Conservation (phyloP, 37 sponge, comb jelly and placozoan species). For the Aplysina aerophoba region DNA sequence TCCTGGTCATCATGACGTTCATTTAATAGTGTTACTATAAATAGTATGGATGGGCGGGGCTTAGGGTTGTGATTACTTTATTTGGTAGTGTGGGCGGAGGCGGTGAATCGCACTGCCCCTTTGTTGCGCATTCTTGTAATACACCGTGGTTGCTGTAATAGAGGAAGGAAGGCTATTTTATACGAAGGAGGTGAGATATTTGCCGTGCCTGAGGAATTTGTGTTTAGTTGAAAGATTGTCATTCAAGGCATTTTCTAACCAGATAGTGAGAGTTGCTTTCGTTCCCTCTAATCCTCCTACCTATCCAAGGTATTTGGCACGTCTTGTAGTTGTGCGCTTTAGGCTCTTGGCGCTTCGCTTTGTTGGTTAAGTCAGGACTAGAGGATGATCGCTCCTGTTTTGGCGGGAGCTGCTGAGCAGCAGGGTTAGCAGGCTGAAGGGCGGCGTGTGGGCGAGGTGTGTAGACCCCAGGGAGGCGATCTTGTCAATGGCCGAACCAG, state of each 20-base stretch:
- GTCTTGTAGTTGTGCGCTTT: not conserved
- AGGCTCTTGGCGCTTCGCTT: too few species aligned
- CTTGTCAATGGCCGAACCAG: too few species aligned
- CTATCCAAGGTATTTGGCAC: conserved; percentile 28
- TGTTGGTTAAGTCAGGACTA: too few species aligned
- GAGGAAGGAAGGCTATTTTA: conserved; percentile 33
- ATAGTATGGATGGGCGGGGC: conserved; percentile 8
- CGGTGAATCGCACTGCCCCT: conserved; percentile 5
- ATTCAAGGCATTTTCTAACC: conserved; percentile 39
- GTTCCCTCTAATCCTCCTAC: conserved; percentile 23
- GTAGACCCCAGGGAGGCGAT: too few species aligned
- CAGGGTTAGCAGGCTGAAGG: too few species aligned
- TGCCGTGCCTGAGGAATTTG: conserved; percentile 39
- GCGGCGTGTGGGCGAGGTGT: too few species aligned
- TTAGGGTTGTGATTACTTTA: not conserved
- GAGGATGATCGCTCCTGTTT: too few species aligned
- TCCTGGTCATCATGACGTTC: not conserved
- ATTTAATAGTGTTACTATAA: not conserved
- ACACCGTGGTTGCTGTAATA: conserved; percentile 29
- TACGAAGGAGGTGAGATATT: conserved; percentile 29
- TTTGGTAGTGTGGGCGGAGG: conserved; percentile 11
- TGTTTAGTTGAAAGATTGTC: conserved; percentile 46
- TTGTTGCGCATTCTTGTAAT: conserved; percentile 26
- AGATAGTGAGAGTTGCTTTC: conserved; percentile 24
- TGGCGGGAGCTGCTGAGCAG: too few species aligned